Percentiles rank a stretch among this genome's conserved stretches.
phyloP scores from a whole-genome alignment of 2,113 vertebrate genomes.

The Parus major region DNA sequence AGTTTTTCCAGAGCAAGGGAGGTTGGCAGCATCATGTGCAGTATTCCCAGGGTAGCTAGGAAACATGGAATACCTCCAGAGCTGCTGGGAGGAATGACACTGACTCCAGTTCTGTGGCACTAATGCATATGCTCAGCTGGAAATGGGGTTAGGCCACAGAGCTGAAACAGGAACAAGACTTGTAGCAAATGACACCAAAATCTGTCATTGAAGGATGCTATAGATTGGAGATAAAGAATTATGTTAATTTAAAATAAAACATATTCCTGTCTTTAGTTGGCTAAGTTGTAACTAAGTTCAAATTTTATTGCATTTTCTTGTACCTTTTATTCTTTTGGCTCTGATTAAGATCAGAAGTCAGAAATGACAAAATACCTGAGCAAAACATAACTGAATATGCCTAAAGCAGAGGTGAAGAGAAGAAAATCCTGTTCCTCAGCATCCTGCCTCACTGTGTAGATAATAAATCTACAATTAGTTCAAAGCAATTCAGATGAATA shows the following conservation, averaged over 20 bases:
- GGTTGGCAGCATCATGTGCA: background rate
- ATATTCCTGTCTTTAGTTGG: background rate
- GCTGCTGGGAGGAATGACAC: background rate
- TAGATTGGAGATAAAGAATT: background rate
- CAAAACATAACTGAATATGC: background rate
- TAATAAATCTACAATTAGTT: background rate
- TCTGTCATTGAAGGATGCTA: background rate
- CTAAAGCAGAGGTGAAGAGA: background rate
- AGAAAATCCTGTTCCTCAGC: background rate
- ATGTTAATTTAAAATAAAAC: background rate
- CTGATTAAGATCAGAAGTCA: background rate
- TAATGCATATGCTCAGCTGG: background rate
- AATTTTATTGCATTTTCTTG: background rate
- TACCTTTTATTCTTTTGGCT: background rate
- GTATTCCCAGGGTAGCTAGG: background rate
- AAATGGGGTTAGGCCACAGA: background rate
- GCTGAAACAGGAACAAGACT: background rate
- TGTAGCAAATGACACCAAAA: background rate
- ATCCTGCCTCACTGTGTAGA: background rate
- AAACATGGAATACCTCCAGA: background rate
- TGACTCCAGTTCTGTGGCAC: background rate
- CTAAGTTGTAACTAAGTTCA: background rate
- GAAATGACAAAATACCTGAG: background rate
- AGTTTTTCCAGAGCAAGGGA: background rate
- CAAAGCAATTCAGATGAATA: background rate